These are phyloP conservation scores for Zingel zingel DNA, from an alignment of 2,113 vertebrate genomes.

Conservation along the genomic window DNA sequence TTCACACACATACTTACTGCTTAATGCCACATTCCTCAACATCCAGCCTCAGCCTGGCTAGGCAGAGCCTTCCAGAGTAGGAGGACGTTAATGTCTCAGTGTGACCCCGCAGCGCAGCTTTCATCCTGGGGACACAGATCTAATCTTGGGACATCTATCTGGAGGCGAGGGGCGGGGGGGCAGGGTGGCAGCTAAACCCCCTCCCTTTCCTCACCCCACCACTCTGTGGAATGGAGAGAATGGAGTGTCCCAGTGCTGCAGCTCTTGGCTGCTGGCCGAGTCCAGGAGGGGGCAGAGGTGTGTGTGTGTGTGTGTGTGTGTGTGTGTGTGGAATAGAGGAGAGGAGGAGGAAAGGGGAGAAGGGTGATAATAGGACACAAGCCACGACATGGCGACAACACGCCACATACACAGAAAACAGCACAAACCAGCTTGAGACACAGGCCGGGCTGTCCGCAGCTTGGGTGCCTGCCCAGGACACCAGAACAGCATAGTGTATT, in stretches of 20 bases:
- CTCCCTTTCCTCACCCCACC: slow-evolving; percentile 41
- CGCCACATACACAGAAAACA: slow-evolving; percentile 83
- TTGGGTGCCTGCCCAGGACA: slow-evolving; percentile 82
- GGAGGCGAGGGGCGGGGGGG: not conserved
- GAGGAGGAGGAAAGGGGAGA: slow-evolving; percentile 43
- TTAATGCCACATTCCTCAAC: slow-evolving; percentile 44
- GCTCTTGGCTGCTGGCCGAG: slow-evolving; percentile 83
- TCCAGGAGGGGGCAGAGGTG: slow-evolving; percentile 55
- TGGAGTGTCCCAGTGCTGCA: slow-evolving; percentile 69
- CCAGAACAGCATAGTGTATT: not conserved
- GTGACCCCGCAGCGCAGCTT: slow-evolving; percentile 25
- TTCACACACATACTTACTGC: not conserved
- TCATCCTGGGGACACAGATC: slow-evolving; percentile 42
- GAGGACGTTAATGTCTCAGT: slow-evolving; percentile 23
- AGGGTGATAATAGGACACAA: slow-evolving; percentile 86
- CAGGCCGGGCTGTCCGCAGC: slow-evolving; percentile 63
- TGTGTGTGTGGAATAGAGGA: slow-evolving; percentile 28
- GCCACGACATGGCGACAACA: slow-evolving; percentile 81
- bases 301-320: slow-evolving; percentile 41
- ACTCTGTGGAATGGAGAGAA: slow-evolving; percentile 34
- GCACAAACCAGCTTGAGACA: slow-evolving; percentile 85
- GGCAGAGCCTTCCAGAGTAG: slow-evolving; percentile 21
- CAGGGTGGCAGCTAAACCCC: not conserved
- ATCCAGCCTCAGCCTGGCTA: slow-evolving; percentile 10
- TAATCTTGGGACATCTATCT: slow-evolving; percentile 26